A percentile compares a stretch with the other conserved stretches of the same genome.
phyloP scores from a whole-genome alignment of 2,113 vertebrate species.

The Malaclemys terrapin region DNA sequence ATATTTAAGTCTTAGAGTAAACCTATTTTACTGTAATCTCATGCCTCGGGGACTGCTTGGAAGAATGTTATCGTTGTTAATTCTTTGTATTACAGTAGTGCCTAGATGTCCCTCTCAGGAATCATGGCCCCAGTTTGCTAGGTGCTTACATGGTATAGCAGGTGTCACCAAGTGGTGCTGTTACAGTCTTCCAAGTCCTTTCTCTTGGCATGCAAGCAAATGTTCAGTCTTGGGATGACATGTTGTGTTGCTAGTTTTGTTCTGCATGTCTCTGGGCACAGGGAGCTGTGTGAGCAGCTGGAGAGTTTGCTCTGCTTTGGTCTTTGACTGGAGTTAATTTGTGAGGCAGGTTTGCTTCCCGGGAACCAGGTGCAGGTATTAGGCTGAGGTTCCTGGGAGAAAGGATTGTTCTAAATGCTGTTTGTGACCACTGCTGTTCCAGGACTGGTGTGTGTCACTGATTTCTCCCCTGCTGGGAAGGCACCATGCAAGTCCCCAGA shows the following conservation, averaged over 20 bases:
- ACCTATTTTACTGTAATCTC: background rate
- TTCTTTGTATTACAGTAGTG: background rate
- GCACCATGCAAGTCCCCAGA: background rate
- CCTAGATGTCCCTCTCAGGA: background rate
- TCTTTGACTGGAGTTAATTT: background rate
- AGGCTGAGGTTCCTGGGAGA: background rate
- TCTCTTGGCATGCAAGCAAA: rapidly evolving
- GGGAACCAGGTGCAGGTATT: background rate
- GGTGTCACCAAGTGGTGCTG: background rate
- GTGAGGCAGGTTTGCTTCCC: no score
- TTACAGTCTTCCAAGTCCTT: rapidly evolving
- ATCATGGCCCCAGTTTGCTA: rapidly evolving
- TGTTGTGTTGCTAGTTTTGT: background rate
- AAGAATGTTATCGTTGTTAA: background rate
- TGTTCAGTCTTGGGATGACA: background rate
- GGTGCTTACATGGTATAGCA: rapidly evolving
- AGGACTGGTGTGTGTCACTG: rapidly evolving
- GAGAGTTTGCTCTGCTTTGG: background rate
- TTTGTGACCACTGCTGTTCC: background rate
- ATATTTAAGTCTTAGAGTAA: background rate
- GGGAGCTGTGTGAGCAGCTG: background rate
- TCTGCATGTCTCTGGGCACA: background rate
- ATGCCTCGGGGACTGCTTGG: background rate
- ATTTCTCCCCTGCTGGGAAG: rapidly evolving
- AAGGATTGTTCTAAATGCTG: rapidly evolving